A percentile compares a stretch with the other conserved stretches of the same genome.
Evolutionary conservation across 2,888 invertebrate genomes (phyloP).

Genomic region (Poecilobothrus nobilitatus): DNA sequence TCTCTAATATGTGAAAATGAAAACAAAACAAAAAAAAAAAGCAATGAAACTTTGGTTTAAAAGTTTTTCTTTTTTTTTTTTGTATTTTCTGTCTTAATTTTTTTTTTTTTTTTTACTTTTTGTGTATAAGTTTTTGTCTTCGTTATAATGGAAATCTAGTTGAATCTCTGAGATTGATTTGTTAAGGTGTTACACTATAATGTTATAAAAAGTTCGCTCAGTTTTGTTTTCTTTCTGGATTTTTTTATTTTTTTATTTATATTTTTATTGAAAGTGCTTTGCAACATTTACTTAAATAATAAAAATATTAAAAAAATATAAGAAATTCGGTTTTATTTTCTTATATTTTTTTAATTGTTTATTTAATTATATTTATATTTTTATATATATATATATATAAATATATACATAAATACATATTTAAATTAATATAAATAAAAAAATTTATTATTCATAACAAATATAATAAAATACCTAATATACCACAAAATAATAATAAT

Average conservation of each 20-base stretch:
- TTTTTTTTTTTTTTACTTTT: neutral
- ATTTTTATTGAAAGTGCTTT: neutral
- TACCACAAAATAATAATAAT: no score
- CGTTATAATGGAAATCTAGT: neutral
- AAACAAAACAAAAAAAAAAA: neutral
- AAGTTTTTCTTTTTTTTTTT: neutral
- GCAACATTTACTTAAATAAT: neutral
- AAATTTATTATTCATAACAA: no score
- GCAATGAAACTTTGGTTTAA: neutral
- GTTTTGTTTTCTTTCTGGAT: neutral
- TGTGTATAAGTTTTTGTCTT: conserved; percentile 1
- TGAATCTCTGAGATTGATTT: conserved; percentile 6
- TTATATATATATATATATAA: no score
- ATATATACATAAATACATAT: no score
- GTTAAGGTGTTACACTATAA: neutral
- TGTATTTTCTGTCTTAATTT: neutral
- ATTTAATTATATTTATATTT: no score
- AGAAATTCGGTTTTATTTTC: no score
- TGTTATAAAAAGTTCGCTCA: conserved; percentile 4
- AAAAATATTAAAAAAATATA: no score
- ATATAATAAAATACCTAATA: no score
- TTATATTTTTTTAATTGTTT: no score
- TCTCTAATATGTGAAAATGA: neutral
- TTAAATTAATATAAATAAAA: no score
- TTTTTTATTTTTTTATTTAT: no score